Evolutionary conservation across 2,113 vertebrate species (phyloP), one percentile per base, ranked within the genome.

Genomic region (Phalacrocorax pelagicus): DNA sequence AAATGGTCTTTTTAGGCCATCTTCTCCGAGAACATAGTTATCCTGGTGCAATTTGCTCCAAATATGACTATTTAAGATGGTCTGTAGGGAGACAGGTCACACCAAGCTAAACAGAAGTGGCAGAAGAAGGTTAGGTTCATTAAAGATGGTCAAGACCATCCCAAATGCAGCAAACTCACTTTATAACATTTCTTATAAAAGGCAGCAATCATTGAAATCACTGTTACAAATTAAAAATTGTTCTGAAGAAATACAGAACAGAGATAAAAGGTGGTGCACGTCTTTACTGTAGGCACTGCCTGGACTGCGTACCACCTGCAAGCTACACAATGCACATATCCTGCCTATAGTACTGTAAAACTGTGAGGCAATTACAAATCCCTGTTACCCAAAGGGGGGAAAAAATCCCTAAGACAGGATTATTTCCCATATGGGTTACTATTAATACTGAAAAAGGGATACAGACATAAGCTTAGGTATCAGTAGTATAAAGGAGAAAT

Each of bases 301-400:
- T 34, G 16, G 9, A 49, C 34, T 40, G 23, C 0, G 0, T 11
- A 3, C 29, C 36, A 32, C 34, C 66, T 47, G 5, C n/a, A 34
- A 44, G 17, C 17, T 47, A 57, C 26, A 38, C 17, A 6, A 4
- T 1, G 13, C 17, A 40, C 15, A 11, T 27, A 32, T 5, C 46
- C 47, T 79, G 40, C 36, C 73, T 38, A 11, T 5, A 15, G 47
- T 2, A 26, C 4, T 15, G n/a, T 21, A 59, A 54, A 71, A 38
- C 52, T 49, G 44, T 6, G 49, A 81, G 84, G 29, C 8, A n/a
- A 73, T 8, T 59, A 71, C 20, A 87, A 63, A 90, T 30, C 23
- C 34, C 47, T 69, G 9, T 3, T 5, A 34, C 13, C 8, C 57
- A 42, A 62, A 47, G 7, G 1, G 1, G 3, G 4, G 2, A 13